A percentile compares a stretch with the other conserved stretches of the same genome.
These are phyloP conservation scores for Bothrops jararaca DNA, from an alignment of 2,113 vertebrate genomes.

Conservation along the genomic window DNA sequence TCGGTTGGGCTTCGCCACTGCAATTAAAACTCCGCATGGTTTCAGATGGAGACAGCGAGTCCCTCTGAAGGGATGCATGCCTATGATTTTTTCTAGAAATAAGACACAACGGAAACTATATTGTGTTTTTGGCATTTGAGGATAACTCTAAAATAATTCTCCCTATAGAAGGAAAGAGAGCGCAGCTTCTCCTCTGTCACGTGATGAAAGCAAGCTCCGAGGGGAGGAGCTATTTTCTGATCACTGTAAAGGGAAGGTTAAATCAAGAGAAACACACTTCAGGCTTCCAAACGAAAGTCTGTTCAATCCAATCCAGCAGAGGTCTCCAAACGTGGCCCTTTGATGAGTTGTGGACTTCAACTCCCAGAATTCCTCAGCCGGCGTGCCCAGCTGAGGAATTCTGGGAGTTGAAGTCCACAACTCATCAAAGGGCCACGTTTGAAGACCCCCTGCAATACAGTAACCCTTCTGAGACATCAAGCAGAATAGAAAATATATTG, in stretches of 20 bases:
- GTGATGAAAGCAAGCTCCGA: neutral
- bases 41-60: neutral
- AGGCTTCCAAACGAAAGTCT: neutral
- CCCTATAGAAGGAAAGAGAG: neutral
- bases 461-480: too few species aligned
- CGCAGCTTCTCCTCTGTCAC: neutral
- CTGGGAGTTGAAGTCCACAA: too few species aligned
- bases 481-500: too few species aligned
- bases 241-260: neutral
- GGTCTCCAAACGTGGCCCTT: too few species aligned
- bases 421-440: too few species aligned
- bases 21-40: neutral
- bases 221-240: neutral
- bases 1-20: neutral
- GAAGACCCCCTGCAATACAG: too few species aligned
- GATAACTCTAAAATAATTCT: neutral
- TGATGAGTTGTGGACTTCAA: too few species aligned
- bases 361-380: too few species aligned
- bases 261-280: neutral
- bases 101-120: neutral
- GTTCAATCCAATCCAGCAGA: neutral
- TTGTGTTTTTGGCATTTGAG: neutral
- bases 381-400: too few species aligned
- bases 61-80: neutral
- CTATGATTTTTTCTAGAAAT: neutral